Evolutionary conservation across 2,888 invertebrate species (phyloP), one percentile per base, ranked within the genome.

Genomic region (Malacosoma neustria): DNA sequence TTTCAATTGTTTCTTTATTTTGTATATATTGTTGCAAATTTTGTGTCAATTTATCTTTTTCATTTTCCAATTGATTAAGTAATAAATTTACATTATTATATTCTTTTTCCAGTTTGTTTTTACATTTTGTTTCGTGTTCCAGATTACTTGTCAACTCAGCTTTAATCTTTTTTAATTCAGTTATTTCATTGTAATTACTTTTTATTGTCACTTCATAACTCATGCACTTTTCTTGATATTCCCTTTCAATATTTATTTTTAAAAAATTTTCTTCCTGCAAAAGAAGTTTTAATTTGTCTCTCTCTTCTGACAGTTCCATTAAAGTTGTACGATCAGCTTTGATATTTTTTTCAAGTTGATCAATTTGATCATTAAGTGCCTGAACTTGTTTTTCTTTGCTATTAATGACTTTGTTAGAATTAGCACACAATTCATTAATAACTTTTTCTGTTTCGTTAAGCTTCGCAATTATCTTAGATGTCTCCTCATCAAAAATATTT

Each of bases 361-460:
- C 53, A n/a, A 60, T 38, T 40, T 70, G 58, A 3, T 45, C 42
- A 35, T 48, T 51, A 4, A 68, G 46, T 29, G 42, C 48, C 33
- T 59, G 46, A 37, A 61, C 52, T 37, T 51, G 38, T 32, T 51
- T 35, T 36, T 61, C 59, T 37, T 61, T 57, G 13, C 51, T 44
- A 38, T 54, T 49, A n/a, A 51, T 43, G 3, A 35, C 42, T 13
- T 39, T 45, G 34, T 51, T 54, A 3, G 48, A 50, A 35, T 50
- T 50, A n/a, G 38, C 32, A 34, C 37, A 43, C 11, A 57, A 36
- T 34, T 68, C 57, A 46, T 54, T 56, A 3, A 64, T 43, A 9
- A 43, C 39, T 38, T 58, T 57, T 35, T 67, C 63, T 29, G 57
- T 55, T 38, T 62, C 61, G 29, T 51, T 57, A 1, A 71, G 47